A percentile compares a stretch with the other conserved stretches of the same genome.
phyloP scores from a whole-genome alignment of 2,113 vertebrate species.

The Columba janthina region DNA sequence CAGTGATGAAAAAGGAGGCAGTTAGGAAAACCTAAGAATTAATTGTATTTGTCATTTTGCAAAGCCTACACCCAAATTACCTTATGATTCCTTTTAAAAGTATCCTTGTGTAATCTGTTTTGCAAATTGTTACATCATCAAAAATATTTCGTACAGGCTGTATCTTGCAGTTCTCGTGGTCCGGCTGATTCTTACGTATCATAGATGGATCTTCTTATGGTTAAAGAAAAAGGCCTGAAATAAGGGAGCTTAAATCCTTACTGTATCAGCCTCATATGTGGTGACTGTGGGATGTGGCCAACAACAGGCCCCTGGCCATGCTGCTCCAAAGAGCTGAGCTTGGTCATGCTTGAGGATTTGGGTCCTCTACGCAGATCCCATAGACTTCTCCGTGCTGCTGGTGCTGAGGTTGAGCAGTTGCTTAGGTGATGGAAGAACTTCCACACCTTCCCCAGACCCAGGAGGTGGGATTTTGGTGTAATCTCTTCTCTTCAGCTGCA shows the following conservation, averaged over 20 bases:
- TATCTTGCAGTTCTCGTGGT: background rate
- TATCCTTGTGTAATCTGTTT: constrained; percentile 8
- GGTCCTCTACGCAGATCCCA: background rate
- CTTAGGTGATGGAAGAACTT: background rate
- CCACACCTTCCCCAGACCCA: background rate
- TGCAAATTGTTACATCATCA: background rate
- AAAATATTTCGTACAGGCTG: background rate
- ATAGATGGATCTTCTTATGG: constrained; percentile 15
- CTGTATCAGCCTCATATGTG: background rate
- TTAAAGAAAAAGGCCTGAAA: constrained; percentile 16
- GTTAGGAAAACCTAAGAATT: background rate
- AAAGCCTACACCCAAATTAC: background rate
- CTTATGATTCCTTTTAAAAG: background rate
- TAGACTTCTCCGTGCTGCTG: background rate
- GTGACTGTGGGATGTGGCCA: background rate
- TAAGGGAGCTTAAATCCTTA: background rate
- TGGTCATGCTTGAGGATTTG: background rate
- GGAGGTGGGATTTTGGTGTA: background rate
- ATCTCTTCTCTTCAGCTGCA: background rate
- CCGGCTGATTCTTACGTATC: background rate
- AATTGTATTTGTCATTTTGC: constrained; percentile 27
- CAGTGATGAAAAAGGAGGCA: background rate
- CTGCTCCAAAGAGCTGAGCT: background rate
- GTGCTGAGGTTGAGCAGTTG: background rate
- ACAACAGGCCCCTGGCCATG: background rate